Evolutionary conservation across 2,113 vertebrate genomes (phyloP).

Genomic region (Ploceus nigricollis): DNA sequence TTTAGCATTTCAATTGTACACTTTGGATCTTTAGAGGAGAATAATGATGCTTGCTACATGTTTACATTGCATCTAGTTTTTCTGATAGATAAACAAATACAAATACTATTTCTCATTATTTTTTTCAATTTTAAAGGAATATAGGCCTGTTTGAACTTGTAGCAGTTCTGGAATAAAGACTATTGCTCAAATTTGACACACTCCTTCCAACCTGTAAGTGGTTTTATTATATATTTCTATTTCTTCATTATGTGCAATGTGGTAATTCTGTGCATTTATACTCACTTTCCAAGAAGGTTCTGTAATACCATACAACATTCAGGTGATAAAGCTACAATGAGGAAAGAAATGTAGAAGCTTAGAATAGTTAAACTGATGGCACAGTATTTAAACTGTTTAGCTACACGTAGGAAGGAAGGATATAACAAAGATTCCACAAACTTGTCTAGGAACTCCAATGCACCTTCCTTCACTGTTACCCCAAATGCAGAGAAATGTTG

Average conservation of each 20-base stretch:
- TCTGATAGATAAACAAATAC: not conserved
- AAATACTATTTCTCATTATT: not conserved
- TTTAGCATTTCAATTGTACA: not conserved
- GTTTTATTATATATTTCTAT: not conserved
- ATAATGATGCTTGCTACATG: not conserved
- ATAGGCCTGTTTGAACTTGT: not conserved
- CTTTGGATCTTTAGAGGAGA: not conserved
- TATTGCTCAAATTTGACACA: not conserved
- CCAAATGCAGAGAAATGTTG: not conserved
- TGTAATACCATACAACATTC: conserved; percentile 88
- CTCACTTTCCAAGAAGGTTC: conserved; percentile 91
- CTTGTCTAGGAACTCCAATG: not conserved
- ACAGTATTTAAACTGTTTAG: not conserved
- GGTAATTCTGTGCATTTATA: not conserved
- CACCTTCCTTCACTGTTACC: not conserved
- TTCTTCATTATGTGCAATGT: not conserved
- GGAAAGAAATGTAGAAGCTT: conserved; percentile 3
- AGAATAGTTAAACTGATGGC: not conserved
- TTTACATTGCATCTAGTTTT: not conserved
- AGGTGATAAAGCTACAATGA: conserved; percentile 83
- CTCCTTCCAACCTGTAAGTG: not conserved
- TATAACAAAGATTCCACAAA: not conserved
- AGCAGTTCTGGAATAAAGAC: not conserved
- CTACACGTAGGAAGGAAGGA: not conserved
- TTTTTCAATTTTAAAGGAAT: not conserved